Evolutionary conservation across 1,140 invertebrate species (phyloP).

Genomic region (Saxidomus purpurata): DNA sequence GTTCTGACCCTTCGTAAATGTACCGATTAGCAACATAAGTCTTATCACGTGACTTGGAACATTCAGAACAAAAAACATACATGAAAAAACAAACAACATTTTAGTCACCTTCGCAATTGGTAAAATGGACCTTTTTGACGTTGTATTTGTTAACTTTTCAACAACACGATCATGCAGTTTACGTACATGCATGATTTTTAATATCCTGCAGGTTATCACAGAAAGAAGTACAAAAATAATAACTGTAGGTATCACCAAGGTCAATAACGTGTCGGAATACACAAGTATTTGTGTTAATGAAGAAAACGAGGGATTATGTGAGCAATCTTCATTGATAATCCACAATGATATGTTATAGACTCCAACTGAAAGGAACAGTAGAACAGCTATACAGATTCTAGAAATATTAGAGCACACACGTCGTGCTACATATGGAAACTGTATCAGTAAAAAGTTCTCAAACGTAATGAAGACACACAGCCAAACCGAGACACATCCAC

Average conservation of each 20-base stretch:
- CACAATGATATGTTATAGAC: conserved; percentile 46
- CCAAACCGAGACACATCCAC: conserved; percentile 58
- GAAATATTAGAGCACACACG: conserved; percentile 19
- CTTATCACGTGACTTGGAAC: conserved; percentile 44
- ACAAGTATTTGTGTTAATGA: conserved; percentile 42
- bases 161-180: background rate
- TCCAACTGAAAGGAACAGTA: background rate
- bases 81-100: conserved; percentile 57
- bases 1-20: conserved; percentile 36
- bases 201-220: conserved; percentile 47
- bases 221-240: conserved; percentile 41
- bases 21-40: conserved; percentile 37
- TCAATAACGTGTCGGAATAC: conserved; percentile 45
- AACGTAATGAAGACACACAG: conserved; percentile 58
- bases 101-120: conserved; percentile 52
- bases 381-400: conserved; percentile 3
- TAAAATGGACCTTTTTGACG: background rate
- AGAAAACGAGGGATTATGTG: conserved; percentile 5
- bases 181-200: conserved; percentile 22
- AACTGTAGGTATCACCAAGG: conserved; percentile 42
- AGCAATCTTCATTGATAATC: conserved; percentile 42
- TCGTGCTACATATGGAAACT: conserved; percentile 20
- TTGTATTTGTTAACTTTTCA: background rate
- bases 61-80: conserved; percentile 71
- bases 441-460: conserved; percentile 53